Conservation (phyloP, 2,113 vertebrate genomes). For the Engraulis encrasicolus region DNA sequence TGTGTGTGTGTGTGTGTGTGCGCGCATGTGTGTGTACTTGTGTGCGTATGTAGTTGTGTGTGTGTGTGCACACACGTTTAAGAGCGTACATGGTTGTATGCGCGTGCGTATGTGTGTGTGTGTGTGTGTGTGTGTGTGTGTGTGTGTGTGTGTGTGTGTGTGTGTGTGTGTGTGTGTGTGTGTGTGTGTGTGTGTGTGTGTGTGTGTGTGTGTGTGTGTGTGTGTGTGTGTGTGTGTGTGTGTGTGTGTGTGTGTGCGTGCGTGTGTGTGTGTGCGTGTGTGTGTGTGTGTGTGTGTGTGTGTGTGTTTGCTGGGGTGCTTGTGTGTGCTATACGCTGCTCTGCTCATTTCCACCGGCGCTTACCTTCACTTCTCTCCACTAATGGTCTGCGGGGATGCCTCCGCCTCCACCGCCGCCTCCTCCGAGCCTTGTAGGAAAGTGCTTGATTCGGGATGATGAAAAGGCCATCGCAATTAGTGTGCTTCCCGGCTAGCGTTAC, state of each 20-base stretch:
- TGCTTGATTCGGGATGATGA: conserved; percentile 87
- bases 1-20: background rate
- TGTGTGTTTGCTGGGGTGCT: background rate
- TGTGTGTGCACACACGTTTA: no score
- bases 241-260: background rate
- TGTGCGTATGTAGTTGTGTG: background rate
- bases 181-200: conserved; percentile 7
- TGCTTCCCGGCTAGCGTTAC: conserved; percentile 77
- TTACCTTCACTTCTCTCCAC: conserved; percentile 61
- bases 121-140: background rate
- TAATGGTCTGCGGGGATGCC: conserved; percentile 79
- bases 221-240: background rate
- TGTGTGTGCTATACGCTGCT: no score
- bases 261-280: no score
- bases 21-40: no score
- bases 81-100: no score
- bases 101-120: no score
- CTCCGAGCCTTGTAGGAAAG: conserved; percentile 77
- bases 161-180: conserved; percentile 9
- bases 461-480: conserved; percentile 94
- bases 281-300: background rate
- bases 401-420: no score
- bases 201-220: background rate
- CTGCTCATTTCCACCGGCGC: conserved; percentile 57
- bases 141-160: conserved; percentile 5